phyloP scores from a whole-genome alignment of 2,797 vertebrate genomes.

The Pipistrellus kuhlii region DNA sequence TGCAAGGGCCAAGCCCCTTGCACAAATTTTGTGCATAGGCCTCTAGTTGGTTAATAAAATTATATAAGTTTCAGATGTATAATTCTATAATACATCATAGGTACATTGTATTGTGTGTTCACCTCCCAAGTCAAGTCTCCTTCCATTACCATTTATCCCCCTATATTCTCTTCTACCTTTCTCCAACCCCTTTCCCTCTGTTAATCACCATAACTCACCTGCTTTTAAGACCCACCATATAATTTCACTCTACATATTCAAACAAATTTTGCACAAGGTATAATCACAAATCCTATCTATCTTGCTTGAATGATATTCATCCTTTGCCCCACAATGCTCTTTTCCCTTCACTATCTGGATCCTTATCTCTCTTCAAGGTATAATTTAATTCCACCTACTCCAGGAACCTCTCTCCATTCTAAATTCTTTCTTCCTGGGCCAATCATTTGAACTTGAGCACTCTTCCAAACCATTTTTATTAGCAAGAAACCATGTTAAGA shows the following conservation, averaged over 20 bases:
- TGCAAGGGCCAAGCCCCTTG: too few relatives aligned
- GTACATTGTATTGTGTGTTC: not conserved
- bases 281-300: not conserved
- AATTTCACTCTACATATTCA: not conserved
- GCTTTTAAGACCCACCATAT: not conserved
- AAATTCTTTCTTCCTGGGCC: not conserved
- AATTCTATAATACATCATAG: not conserved
- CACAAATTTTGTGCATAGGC: too few relatives aligned
- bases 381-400: not conserved
- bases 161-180: not conserved
- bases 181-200: not conserved
- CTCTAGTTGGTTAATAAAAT: not conserved
- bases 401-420: not conserved
- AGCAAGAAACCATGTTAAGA: not conserved
- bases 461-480: conserved; percentile 41
- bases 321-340: not conserved
- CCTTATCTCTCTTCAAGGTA: not conserved
- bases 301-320: not conserved
- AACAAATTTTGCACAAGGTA: not conserved
- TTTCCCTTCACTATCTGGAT: not conserved
- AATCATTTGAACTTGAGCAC: not conserved
- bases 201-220: not conserved
- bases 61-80: not conserved
- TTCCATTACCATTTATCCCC: not conserved
- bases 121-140: not conserved